Percentiles rank a stretch among this genome's conserved stretches.
phyloP scores from a whole-genome alignment of 1,140 invertebrate species.

The Scaptomyza graminum region DNA sequence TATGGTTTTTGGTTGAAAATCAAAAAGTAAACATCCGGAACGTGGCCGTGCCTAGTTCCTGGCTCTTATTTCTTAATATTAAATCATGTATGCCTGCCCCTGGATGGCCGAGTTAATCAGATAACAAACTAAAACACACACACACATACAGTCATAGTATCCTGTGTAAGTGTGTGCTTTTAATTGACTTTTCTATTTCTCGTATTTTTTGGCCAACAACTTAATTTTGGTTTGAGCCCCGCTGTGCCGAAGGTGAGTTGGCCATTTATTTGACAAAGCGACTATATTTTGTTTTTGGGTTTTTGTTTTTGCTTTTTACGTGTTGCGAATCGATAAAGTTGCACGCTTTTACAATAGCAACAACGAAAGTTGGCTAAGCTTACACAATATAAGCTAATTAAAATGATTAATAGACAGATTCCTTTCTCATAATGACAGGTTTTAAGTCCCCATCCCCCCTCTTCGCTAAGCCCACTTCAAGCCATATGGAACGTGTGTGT shows the following conservation, averaged over 20 bases:
- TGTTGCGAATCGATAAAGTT: conserved; percentile 54
- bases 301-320: conserved; percentile 8
- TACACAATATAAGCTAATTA: conserved; percentile 63
- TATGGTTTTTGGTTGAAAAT: conserved; percentile 45
- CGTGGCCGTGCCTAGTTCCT: conserved; percentile 67
- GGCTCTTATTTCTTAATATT: conserved; percentile 57
- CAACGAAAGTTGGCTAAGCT: conserved; percentile 21
- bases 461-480: background rate
- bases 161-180: conserved; percentile 16
- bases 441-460: background rate
- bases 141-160: conserved; percentile 1
- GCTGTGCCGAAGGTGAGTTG: conserved; percentile 32
- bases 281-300: conserved; percentile 4
- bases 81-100: conserved; percentile 71
- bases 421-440: conserved; percentile 6
- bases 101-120: conserved; percentile 69
- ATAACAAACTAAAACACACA: conserved; percentile 45
- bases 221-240: conserved; percentile 61
- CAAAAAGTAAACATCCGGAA: conserved; percentile 70
- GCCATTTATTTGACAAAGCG: conserved; percentile 51
- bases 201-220: conserved; percentile 56
- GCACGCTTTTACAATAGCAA: conserved; percentile 32
- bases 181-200: conserved; percentile 56
- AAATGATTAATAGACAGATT: conserved; percentile 68
- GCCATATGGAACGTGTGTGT: conserved; percentile 56